Evolutionary conservation across 2,888 invertebrate genomes (phyloP).

Genomic region (Noctua janthina): DNA sequence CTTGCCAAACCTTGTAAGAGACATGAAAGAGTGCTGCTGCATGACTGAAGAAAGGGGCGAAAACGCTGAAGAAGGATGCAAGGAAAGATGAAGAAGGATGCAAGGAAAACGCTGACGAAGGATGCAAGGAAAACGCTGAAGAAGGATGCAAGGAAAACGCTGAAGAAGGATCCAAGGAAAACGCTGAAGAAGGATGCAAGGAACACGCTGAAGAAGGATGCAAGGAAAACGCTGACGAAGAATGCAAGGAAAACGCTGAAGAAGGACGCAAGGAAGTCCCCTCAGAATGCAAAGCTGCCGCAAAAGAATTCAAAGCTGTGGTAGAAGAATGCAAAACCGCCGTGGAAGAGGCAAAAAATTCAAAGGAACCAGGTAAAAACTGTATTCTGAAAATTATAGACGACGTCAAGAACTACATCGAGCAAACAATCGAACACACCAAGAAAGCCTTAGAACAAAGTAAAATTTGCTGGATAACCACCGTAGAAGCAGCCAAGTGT

Average conservation of each 20-base stretch:
- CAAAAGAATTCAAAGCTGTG: too few species aligned
- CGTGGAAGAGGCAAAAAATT: not conserved
- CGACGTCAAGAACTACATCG: not conserved
- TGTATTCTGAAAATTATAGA: not conserved
- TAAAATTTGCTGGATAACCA: not conserved
- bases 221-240: too few species aligned
- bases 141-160: not conserved
- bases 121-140: too few species aligned
- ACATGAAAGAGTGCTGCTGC: not conserved
- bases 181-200: too few species aligned
- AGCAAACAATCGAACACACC: not conserved
- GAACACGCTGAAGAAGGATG: too few species aligned
- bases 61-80: not conserved
- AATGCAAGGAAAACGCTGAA: too few species aligned
- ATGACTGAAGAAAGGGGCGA: not conserved
- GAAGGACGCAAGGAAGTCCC: too few species aligned
- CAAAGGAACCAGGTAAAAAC: not conserved
- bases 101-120: not conserved
- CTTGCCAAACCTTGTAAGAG: not conserved
- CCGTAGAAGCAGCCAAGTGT: not conserved
- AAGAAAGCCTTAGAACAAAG: not conserved
- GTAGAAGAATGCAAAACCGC: too few species aligned
- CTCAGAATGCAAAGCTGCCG: too few species aligned
- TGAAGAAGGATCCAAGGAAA: not conserved
- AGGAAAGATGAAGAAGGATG: too few species aligned